Evolutionary conservation across 2,888 invertebrate genomes (phyloP), one percentile per base, ranked within the genome.

Genomic region (Ethmia dodecea): DNA sequence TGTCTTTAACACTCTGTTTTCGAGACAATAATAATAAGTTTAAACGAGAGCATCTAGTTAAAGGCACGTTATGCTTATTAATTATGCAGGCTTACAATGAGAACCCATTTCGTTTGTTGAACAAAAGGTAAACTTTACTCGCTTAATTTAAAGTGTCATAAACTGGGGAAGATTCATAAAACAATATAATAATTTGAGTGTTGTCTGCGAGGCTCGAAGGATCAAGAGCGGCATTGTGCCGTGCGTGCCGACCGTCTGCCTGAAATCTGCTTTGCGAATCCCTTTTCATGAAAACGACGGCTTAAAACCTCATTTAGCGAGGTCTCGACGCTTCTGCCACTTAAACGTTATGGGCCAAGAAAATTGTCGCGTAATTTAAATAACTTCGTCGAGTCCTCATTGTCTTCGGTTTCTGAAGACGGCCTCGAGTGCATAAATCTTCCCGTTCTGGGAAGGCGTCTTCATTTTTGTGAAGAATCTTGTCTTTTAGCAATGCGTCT

Each of bases 281-380:
- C 76, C 76, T 70, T 75, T 73, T 68, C 70, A 70, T 62, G 69
- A 64, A 61, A 63, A 67, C 58, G 68, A 54, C 56, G 73, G 76
- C 76, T 81, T 79, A 73, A 80, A 81, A 79, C 79, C 72, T 79
- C 80, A 79, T 84, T 84, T 78, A 75, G 69, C 53, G 64, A 50
- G 60, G 66, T 57, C 74, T 53, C 68, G 59, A 66, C 74, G 73
- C 68, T 67, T 72, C 60, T 62, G 48, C 73, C 74, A 74, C 76
- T 79, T 73, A 73, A 66, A 69, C 71, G 66, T 64, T 76, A 69
- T 71, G 59, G 66, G 59, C 61, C 59, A 71, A 72, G 78, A 79
- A 79, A 79, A 79, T 79, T 79, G 75, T 79, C 78, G 75, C 72
- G 63, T 77, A 73, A 80, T 79, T 83, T 81, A 73, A 80, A 80